Percentiles rank a stretch among this genome's conserved stretches.
Evolutionary conservation across 2,113 vertebrate genomes (phyloP).

Genomic region (Atherinomorus stipes): DNA sequence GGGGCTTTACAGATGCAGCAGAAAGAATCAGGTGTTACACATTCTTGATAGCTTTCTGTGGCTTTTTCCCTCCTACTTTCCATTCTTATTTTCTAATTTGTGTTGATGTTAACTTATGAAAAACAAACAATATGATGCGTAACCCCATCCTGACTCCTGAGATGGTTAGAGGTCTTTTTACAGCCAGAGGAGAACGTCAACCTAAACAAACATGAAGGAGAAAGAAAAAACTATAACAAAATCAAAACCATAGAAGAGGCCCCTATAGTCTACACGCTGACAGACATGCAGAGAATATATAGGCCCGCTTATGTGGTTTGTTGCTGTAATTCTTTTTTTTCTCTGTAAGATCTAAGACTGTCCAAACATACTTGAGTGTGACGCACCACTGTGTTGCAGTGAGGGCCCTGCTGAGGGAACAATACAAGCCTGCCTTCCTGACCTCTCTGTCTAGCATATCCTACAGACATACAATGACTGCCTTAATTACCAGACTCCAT

Average conservation of each 20-base stretch:
- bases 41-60: too few relatives aligned
- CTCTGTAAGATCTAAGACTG: slow-evolving; percentile 42
- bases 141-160: slow-evolving; percentile 29
- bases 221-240: slow-evolving; percentile 30
- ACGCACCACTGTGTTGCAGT: slow-evolving; percentile 65
- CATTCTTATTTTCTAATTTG: not conserved
- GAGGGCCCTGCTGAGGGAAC: slow-evolving; percentile 76
- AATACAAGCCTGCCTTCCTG: slow-evolving; percentile 82
- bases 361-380: slow-evolving; percentile 67
- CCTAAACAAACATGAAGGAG: slow-evolving; percentile 27
- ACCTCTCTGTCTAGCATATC: slow-evolving; percentile 81
- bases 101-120: slow-evolving; percentile 1
- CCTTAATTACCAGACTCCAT: slow-evolving; percentile 83
- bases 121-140: slow-evolving; percentile 14
- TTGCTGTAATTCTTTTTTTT: slow-evolving; percentile 51
- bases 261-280: slow-evolving; percentile 54
- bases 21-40: not conserved
- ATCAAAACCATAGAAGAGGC: slow-evolving; percentile 41
- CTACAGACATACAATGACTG: slow-evolving; percentile 80
- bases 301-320: slow-evolving; percentile 48
- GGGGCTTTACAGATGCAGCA: too few relatives aligned
- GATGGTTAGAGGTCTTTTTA: not conserved
- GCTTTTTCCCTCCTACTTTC: too few relatives aligned
- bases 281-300: slow-evolving; percentile 52
- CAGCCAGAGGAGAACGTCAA: slow-evolving; percentile 33